These are phyloP conservation scores for Mellilla xanthometata DNA, from an alignment of 2,888 invertebrate species.

Conservation along the genomic window DNA sequence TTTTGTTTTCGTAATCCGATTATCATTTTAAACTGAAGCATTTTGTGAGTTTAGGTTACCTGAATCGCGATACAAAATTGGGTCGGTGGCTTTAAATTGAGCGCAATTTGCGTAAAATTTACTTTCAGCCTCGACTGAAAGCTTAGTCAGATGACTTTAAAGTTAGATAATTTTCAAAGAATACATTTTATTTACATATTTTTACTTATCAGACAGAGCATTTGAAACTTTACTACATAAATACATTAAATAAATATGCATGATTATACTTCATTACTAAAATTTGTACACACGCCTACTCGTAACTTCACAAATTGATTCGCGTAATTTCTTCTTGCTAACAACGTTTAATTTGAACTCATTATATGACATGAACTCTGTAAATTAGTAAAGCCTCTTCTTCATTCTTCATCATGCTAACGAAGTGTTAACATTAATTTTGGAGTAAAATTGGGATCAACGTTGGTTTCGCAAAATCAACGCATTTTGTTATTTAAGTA, in stretches of 20 bases:
- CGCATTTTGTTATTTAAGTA: too few relatives aligned
- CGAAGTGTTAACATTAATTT: neutral
- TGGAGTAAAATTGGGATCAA: too few relatives aligned
- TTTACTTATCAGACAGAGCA: too few relatives aligned
- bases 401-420: neutral
- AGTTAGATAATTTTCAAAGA: too few relatives aligned
- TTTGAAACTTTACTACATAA: too few relatives aligned
- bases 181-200: too few relatives aligned
- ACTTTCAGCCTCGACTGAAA: too few relatives aligned
- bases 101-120: neutral
- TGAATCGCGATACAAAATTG: conserved; percentile 8
- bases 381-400: neutral
- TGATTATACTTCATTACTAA: too few relatives aligned
- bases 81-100: neutral
- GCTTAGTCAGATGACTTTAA: too few relatives aligned
- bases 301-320: conserved; percentile 1
- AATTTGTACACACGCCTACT: too few relatives aligned
- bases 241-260: neutral
- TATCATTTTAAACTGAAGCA: conserved; percentile 18
- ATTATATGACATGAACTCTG: conserved; percentile 5
- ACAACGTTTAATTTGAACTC: conserved; percentile 8
- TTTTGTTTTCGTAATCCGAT: conserved; percentile 23
- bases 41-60: conserved; percentile 15
- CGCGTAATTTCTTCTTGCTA: conserved; percentile 4
- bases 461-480: too few relatives aligned